Conservation (phyloP, 2,888 invertebrate genomes). For the Dryococelus australis region DNA sequence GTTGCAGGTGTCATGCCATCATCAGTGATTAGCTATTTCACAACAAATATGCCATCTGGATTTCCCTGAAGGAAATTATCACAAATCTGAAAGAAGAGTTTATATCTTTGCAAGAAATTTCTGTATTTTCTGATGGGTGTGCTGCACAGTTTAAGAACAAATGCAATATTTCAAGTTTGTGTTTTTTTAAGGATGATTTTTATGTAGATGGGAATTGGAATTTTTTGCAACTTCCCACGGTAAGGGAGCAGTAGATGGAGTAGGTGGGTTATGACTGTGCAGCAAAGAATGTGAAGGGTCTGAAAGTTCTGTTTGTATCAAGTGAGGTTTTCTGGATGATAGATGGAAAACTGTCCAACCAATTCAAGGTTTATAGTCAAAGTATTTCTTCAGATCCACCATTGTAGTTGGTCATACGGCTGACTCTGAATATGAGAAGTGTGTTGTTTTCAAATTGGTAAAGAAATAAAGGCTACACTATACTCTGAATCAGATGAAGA, state of each 20-base stretch:
- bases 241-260: conserved; percentile 4
- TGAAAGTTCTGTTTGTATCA: not conserved
- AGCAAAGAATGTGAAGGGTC: not conserved
- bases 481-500: conserved; percentile 3
- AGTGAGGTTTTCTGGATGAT: conserved; percentile 24
- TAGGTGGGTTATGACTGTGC: conserved; percentile 17
- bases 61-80: no score
- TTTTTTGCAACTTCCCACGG: conserved; percentile 26
- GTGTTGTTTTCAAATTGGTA: not conserved
- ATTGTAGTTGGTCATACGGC: not conserved
- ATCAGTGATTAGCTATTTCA: no score
- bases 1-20: conserved; percentile 2
- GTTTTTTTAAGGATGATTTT: conserved; percentile 1
- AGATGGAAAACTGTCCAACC: not conserved
- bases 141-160: conserved; percentile 5
- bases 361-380: conserved; percentile 17
- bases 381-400: not conserved
- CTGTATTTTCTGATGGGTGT: not conserved
- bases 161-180: not conserved
- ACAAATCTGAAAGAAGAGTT: no score
- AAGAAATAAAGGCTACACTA: not conserved
- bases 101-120: no score
- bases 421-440: not conserved
- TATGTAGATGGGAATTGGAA: conserved; percentile 20
- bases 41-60: no score